Base-by-base conservation (phyloP, 2,888 invertebrate genomes). In the Thecocarcelia acutangulata region DNA sequence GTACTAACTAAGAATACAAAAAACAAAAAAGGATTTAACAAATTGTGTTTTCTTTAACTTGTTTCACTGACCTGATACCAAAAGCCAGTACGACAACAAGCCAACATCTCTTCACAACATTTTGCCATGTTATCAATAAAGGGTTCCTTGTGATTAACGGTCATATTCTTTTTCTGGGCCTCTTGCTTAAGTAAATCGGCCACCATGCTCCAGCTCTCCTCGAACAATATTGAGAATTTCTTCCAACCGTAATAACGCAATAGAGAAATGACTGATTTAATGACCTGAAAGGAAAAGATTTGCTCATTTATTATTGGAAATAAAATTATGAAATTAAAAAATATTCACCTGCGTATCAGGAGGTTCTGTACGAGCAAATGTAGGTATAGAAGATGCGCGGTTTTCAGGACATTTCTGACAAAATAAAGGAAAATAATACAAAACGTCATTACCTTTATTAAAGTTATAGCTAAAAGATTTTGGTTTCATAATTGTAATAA, bases 341-440 rank as follows among this genome's bases (percentile, higher is more conserved):
- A 12, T 19, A 37, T 21, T 87, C 91, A 95, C 95, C 94, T 97
- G 98, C 50, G 96, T 97, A 87, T 98, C 96, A 48, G 97, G 97
- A 28, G 98, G 98, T 91, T 97, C 97, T 42, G 98, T 96, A 88
- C 98, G 93, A 48, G 97, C 97, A 91, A 98, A 98, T 80, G 97
- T 98, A 82, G 96, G 95, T 89, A 97, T 94, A 83, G 93, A 92
- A 46, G 97, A 97, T 17, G 97, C 96, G 91, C 94, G 94, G 89
- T 96, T 95, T 91, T 98, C 97, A 21, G 97, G 95, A 92, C 98
- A 98, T 96, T 96, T 97, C 97, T 98, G 93, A 79, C n/a, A n/a
- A 94, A 94, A 75, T 21, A 48, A 75, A 1, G 66, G 40, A 58
- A 63, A 52, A 58, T 5, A 58, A 63, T 50, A 58, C 4, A 42